phyloP scores from a whole-genome alignment of 2,797 vertebrate genomes.

The Erithacus rubecula region DNA sequence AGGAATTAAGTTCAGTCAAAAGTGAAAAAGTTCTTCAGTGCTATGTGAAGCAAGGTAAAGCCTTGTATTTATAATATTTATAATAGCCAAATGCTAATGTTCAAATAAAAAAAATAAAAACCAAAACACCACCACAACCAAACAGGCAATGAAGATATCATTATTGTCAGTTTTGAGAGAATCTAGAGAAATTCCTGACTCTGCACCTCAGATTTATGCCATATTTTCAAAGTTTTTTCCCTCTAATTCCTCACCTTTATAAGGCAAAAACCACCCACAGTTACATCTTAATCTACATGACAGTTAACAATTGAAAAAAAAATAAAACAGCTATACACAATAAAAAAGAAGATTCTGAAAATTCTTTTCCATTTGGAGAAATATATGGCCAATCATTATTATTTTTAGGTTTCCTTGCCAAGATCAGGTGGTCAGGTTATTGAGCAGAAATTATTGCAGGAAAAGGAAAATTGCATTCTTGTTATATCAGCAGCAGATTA shows the following conservation, averaged over 20 bases:
- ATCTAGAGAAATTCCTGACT: not conserved
- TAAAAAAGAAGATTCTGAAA: not conserved
- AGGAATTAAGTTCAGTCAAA: not conserved
- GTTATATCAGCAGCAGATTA: not conserved
- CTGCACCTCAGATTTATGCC: not conserved
- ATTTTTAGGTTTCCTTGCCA: not conserved
- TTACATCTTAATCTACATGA: not conserved
- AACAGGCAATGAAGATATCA: rapidly evolving
- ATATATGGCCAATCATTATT: not conserved
- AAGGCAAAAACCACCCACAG: not conserved
- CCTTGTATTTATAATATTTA: too few species aligned
- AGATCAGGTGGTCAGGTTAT: not conserved
- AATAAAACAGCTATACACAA: too few species aligned
- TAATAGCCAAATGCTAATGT: not conserved
- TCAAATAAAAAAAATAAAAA: not conserved
- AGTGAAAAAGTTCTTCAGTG: not conserved
- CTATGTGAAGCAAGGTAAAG: not conserved
- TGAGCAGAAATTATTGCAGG: not conserved
- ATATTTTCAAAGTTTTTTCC: not conserved
- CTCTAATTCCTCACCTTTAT: not conserved
- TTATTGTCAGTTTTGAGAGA: not conserved
- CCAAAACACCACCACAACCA: rapidly evolving
- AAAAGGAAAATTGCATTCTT: not conserved
- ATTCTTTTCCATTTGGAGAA: not conserved
- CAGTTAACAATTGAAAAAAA: rapidly evolving